Base-by-base conservation (phyloP, 1,140 invertebrate genomes). In the Chionoecetes opilio region DNA sequence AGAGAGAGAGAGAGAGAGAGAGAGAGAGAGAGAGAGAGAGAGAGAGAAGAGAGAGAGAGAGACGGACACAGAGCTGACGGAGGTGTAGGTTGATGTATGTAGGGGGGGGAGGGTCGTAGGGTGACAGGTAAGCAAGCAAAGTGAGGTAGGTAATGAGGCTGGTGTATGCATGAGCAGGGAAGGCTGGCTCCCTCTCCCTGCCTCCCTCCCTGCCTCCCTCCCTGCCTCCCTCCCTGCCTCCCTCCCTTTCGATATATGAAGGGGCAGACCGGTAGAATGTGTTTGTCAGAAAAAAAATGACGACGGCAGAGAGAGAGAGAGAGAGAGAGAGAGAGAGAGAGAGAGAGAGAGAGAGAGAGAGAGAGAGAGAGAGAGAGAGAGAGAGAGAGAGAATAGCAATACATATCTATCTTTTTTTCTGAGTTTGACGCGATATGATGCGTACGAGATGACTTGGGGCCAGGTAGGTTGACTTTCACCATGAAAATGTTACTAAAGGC, bases 401-500 rank as follows among this genome's bases (percentile, higher is more conserved):
- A 75, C n/a, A 8, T n/a, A n/a, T 11, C 21, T 75, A 75, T 26
- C 63, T 75, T n/a, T n/a, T n/a, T 75, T 26, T 75, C 21, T 17
- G 0, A 53, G 0, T 17, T 53, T 11, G 46, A 3, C 46, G 21
- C 46, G 11, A 53, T 9, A 53, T 53, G 11, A 53, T 14, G 46
- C 11, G 46, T 53, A 53, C 46, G 21, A 53, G 21, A 53, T 11
- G 46, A 9, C 46, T 53, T 14, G 46, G 11, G 0, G 46, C 46
- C 46, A 53, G n/a, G n/a, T n/a, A n/a, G n/a, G n/a, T n/a, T n/a
- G n/a, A 75, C 63, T 75, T 75, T 75, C 63, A n/a, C 63, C 63
- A 6, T n/a, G n/a, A 75, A n/a, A 75, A 75, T 75, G 63, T 75
- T 75, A 53, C 46, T 11, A 17, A 17, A 17, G 21, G 46, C 21